These are phyloP conservation scores for Leptonema lineaticorne DNA, from an alignment of 1,140 invertebrate species.

Conservation along the genomic window DNA sequence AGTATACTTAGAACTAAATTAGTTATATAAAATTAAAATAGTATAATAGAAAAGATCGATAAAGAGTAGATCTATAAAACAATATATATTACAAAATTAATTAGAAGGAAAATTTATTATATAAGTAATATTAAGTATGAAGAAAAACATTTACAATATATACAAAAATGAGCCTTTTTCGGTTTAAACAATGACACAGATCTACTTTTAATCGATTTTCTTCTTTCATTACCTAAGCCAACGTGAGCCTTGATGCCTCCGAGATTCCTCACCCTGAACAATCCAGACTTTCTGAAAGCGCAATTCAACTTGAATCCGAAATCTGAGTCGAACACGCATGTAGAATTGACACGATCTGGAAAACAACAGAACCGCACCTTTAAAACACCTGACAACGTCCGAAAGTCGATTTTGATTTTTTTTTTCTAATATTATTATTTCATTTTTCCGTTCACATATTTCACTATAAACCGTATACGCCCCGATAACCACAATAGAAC, in stretches of 20 bases:
- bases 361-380: conserved; percentile 41
- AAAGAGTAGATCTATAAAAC: conserved; percentile 25
- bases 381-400: not conserved
- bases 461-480: conserved; percentile 1
- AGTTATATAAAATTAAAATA: not conserved
- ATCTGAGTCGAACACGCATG: conserved; percentile 84
- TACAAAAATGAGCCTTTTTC: not conserved
- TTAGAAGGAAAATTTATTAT: not conserved
- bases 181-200: not conserved
- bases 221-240: conserved; percentile 68
- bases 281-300: conserved; percentile 85
- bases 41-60: conserved; percentile 9
- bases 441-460: not conserved
- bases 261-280: conserved; percentile 84
- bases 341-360: conserved; percentile 62
- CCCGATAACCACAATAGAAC: conserved; percentile 16
- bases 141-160: conserved; percentile 12
- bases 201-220: conserved; percentile 17
- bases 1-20: not conserved
- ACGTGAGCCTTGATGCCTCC: conserved; percentile 85
- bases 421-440: too few relatives aligned
- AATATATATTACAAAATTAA: not conserved
- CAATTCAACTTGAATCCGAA: conserved; percentile 86
- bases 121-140: not conserved
- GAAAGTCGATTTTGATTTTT: not conserved